Evolutionary conservation across 1,140 invertebrate species (phyloP), one percentile per base, ranked within the genome.

Genomic region (Eubasilissa regina): DNA sequence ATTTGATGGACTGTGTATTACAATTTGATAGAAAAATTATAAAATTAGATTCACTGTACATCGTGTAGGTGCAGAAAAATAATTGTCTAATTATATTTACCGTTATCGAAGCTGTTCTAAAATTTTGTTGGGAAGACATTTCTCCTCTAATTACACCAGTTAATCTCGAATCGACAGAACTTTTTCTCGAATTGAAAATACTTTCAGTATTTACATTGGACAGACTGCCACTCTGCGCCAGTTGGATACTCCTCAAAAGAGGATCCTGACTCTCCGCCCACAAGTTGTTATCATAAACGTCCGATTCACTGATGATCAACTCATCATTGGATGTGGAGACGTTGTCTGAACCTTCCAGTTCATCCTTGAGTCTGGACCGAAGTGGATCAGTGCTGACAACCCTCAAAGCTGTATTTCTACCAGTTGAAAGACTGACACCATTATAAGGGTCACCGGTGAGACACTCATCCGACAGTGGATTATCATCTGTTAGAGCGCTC

Each of bases 281-380:
- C 84, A 85, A 85, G 53, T 77, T 81, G 60, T 84, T 75, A 81
- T 85, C 84, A 43, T 77, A 80, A 0, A 78, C 51, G 62, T 87
- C 87, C 4, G 84, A 81, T 12, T 82, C 81, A 25, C 81, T 83
- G 25, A 80, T 75, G 11, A 85, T 81, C 45, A 88, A 81, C 83
- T 89, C 88, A 83, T 89, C 88, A 79, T 89, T 89, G 7, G 88
- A 89, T 44, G 88, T 89, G 60, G 88, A 89, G 70, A 89, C 87
- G 83, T 89, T 89, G 83, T 89, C 88, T 0, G 87, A 89, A 11
- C 85, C 88, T 68, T 89, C 87, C 19, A 86, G 81, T 80, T 89
- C 87, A 11, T 89, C 86, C 77, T 87, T 88, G 79, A 88, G 80
- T 60, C 87, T 55, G 15, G 64, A 47, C 4, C 72, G 75, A 7